Evolutionary conservation across 2,797 vertebrate genomes (phyloP).

Genomic region (Microctenopoma steveboyesi): DNA sequence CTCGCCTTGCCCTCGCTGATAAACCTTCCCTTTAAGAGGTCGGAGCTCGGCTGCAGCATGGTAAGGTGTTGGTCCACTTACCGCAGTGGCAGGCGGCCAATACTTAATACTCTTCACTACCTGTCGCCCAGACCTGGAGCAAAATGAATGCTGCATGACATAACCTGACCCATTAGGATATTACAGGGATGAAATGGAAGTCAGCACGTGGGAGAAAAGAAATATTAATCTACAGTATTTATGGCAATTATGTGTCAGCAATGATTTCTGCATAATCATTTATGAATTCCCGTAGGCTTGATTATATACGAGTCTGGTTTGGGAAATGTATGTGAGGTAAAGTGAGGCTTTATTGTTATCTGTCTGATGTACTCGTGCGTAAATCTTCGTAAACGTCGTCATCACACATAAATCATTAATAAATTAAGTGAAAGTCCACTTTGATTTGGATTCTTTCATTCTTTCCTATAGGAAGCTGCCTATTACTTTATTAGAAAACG

Average conservation of each 20-base stretch:
- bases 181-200: slow-evolving; percentile 44
- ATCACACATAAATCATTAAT: not conserved
- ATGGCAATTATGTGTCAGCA: slow-evolving; percentile 9
- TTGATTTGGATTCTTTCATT: not conserved
- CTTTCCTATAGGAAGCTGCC: not conserved
- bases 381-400: slow-evolving; percentile 1
- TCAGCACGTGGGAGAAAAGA: slow-evolving; percentile 11
- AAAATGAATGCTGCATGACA: slow-evolving; percentile 70
- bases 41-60: slow-evolving; percentile 59
- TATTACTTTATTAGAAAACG: not conserved
- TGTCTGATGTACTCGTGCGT: not conserved
- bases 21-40: slow-evolving; percentile 46
- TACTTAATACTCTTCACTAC: slow-evolving; percentile 72
- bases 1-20: slow-evolving; percentile 59
- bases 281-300: not conserved
- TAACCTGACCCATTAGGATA: slow-evolving; percentile 53
- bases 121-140: slow-evolving; percentile 59
- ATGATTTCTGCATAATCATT: slow-evolving; percentile 17
- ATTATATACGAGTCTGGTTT: not conserved
- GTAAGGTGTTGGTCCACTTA: slow-evolving; percentile 64
- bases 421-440: not conserved
- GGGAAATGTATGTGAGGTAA: not conserved
- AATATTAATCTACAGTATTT: not conserved
- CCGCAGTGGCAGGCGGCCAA: slow-evolving; percentile 68
- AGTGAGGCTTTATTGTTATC: not conserved